Percentiles rank a stretch among this genome's conserved stretches.
Evolutionary conservation across 2,888 invertebrate species (phyloP).

Genomic region (Rhodophaea formosa): DNA sequence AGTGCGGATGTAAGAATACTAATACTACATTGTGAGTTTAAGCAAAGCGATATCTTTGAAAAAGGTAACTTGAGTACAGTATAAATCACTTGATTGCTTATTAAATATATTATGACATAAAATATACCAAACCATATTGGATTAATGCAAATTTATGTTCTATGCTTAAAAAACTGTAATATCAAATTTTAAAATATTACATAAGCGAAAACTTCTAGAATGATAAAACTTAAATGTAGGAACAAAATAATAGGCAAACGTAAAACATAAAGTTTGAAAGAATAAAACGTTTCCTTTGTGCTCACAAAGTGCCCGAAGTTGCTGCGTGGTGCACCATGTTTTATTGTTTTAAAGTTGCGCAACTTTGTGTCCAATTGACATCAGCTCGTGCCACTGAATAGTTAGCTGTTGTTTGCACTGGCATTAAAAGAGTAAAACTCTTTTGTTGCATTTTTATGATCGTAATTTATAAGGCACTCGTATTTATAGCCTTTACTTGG

Average conservation of each 20-base stretch:
- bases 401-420: slow-evolving; percentile 10
- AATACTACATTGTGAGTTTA: no score
- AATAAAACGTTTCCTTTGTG: slow-evolving; percentile 11
- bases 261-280: slow-evolving; percentile 17
- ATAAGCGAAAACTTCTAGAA: not conserved
- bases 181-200: slow-evolving; percentile 12
- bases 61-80: no score
- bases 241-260: slow-evolving; percentile 10
- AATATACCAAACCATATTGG: no score
- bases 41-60: no score
- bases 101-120: no score
- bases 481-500: not conserved
- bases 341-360: slow-evolving; percentile 14
- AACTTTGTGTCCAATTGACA: slow-evolving; percentile 19
- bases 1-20: no score
- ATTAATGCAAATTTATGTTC: no score
- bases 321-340: slow-evolving; percentile 5
- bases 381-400: slow-evolving; percentile 1
- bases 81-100: no score
- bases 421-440: slow-evolving; percentile 3
- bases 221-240: slow-evolving; percentile 11
- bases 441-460: slow-evolving; percentile 6
- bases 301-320: slow-evolving; percentile 8
- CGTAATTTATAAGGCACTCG: not conserved
- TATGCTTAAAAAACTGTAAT: no score